Evolutionary conservation across 1,140 invertebrate genomes (phyloP).

Genomic region (Bombus pascuorum): DNA sequence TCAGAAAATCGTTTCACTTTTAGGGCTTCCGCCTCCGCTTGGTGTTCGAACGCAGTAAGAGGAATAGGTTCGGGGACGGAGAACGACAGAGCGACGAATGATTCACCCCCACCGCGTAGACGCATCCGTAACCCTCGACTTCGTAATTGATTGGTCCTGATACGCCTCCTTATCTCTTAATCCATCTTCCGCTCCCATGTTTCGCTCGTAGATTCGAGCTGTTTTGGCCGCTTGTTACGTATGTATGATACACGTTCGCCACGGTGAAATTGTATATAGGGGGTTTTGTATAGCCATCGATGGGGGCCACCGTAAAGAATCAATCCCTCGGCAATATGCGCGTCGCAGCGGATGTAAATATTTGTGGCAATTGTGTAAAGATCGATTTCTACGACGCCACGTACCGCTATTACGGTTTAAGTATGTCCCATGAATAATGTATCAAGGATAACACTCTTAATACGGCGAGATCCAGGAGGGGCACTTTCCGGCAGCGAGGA

Average conservation of each 20-base stretch:
- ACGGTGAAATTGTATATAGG: not conserved
- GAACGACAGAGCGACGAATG: slow-evolving; percentile 43
- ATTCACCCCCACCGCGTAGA: slow-evolving; percentile 57
- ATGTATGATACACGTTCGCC: slow-evolving; percentile 25
- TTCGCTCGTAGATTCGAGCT: slow-evolving; percentile 49
- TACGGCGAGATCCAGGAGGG: slow-evolving; percentile 20
- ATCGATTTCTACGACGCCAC: slow-evolving; percentile 57
- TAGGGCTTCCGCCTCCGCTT: not conserved
- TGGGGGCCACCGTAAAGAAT: slow-evolving; percentile 70
- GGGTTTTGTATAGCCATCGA: slow-evolving; percentile 30
- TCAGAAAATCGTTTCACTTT: slow-evolving; percentile 64
- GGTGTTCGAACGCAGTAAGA: not conserved
- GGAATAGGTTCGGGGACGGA: not conserved
- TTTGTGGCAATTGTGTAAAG: slow-evolving; percentile 74
- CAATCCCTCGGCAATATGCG: slow-evolving; percentile 73
- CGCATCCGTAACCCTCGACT: slow-evolving; percentile 72
- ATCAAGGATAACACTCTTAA: slow-evolving; percentile 64
- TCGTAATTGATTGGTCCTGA: slow-evolving; percentile 80
- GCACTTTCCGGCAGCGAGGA: slow-evolving; percentile 14
- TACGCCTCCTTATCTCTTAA: slow-evolving; percentile 80
- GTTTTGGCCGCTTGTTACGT: slow-evolving; percentile 61
- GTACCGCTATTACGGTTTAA: slow-evolving; percentile 41
- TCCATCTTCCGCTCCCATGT: slow-evolving; percentile 74
- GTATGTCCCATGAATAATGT: slow-evolving; percentile 67
- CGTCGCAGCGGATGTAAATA: slow-evolving; percentile 71